Evolutionary conservation across 2,113 vertebrate genomes (phyloP).

Genomic region (Uria aalge): DNA sequence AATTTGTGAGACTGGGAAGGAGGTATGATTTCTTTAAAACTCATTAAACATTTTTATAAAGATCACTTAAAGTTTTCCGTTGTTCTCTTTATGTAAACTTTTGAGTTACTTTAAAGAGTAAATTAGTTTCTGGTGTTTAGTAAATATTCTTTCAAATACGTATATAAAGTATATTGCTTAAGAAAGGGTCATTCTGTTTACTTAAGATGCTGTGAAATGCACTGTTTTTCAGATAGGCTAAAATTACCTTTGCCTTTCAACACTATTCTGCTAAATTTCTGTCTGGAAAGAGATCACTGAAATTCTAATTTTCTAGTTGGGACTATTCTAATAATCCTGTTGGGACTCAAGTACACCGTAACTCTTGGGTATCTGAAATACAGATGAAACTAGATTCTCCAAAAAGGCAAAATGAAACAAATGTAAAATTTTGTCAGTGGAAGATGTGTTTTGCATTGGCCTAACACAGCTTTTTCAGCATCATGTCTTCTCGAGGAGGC

Average conservation of each 20-base stretch:
- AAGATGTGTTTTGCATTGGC: background rate
- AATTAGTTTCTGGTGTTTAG: background rate
- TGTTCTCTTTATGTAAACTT: background rate
- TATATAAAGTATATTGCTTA: background rate
- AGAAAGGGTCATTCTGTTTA: background rate
- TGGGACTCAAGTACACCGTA: background rate
- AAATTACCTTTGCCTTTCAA: background rate
- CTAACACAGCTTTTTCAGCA: background rate
- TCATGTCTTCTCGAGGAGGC: background rate
- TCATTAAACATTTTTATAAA: background rate
- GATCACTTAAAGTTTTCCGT: background rate
- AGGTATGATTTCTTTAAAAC: background rate
- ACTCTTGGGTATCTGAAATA: background rate
- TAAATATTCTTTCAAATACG: background rate
- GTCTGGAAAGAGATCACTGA: background rate
- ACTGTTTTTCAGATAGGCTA: background rate
- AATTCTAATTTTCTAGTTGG: background rate
- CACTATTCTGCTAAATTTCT: background rate
- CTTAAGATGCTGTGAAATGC: background rate
- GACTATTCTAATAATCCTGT: background rate
- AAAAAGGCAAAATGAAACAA: background rate
- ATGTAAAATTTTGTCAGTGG: background rate
- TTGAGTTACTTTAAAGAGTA: background rate
- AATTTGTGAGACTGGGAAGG: accelerated
- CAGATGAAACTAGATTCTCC: background rate